Conservation (phyloP, 2,888 invertebrate genomes). For the Drosophila niveifrons region DNA sequence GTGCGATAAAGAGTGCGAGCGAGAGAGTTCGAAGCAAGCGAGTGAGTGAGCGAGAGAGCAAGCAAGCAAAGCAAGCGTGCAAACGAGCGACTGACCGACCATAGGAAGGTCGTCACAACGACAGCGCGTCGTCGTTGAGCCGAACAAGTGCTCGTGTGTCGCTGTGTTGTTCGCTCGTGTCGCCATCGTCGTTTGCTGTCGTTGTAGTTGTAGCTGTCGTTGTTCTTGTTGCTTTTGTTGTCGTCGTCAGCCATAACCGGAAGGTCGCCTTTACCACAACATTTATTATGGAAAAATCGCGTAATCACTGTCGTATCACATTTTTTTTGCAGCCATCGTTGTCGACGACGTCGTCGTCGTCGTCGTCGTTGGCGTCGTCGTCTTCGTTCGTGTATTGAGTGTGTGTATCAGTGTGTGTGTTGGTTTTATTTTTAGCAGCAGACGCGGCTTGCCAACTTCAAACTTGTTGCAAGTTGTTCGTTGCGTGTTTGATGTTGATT, state of each 20-base stretch:
- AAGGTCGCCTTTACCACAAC: conserved; percentile 83
- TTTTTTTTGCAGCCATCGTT: conserved; percentile 48
- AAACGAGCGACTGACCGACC: conserved; percentile 41
- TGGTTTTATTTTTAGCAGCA: conserved; percentile 73
- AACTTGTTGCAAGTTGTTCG: conserved; percentile 75
- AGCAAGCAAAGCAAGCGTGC: conserved; percentile 28
- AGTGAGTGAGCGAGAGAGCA: conserved; percentile 16
- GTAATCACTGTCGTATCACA: conserved; percentile 81
- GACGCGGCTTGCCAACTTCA: conserved; percentile 67
- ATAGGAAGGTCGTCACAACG: conserved; percentile 69
- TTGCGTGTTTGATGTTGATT: conserved; percentile 68
- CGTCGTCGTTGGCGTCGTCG: conserved; percentile 19
- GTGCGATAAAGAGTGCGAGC: conserved; percentile 30
- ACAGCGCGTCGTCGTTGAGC: conserved; percentile 53
- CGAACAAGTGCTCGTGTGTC: conserved; percentile 65
- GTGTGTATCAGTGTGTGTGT: conserved; percentile 28
- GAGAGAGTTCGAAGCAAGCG: conserved; percentile 2
- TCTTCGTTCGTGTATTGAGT: conserved; percentile 6
- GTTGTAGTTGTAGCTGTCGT: neutral
- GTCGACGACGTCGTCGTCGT: conserved; percentile 8
- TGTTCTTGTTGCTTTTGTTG: conserved; percentile 1
- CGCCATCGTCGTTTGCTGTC: conserved; percentile 1
- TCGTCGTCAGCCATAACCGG: conserved; percentile 73
- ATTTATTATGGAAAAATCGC: conserved; percentile 82
- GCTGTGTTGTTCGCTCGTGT: conserved; percentile 37